Evolutionary conservation across 2,113 vertebrate species (phyloP), one percentile per base, ranked within the genome.

Genomic region (Anthoscopus minutus): DNA sequence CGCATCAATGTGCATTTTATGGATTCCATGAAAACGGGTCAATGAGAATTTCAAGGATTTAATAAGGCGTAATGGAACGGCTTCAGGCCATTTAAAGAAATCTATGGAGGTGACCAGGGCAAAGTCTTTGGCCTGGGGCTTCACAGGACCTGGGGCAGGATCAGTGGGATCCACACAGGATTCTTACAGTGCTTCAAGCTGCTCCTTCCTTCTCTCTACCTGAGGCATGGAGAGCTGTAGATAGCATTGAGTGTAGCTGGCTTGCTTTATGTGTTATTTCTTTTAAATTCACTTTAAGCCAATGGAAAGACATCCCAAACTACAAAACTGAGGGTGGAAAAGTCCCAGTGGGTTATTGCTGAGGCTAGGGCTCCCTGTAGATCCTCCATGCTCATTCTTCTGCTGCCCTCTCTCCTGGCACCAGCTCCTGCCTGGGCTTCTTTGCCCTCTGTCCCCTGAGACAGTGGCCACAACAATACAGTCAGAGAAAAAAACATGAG

Each of bases 11-110:
- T 0, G 3, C 6, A 0, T 66, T 81, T 79, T 62, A 90, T 91
- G 81, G 92, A 88, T 88, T 72, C 87, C 76, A 87, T 80, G 76
- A 79, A 85, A 93, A 94, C 6, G 5, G 71, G 89, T 76, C 93
- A 84, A 92, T 95, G 69, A 93, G 67, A 92, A 90, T 81, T 82
- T 89, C 84, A 74, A 73, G 95, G 88, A 80, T 92, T 91, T 88
- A 92, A 81, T 58, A 86, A 80, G 78, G 88, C 50, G 19, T 42
- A 71, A 88, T 83, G 50, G 62, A 48, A 35, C 4, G 2, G 81
- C 56, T 88, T 54, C 44, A 25, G 85, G 38, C 80, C 65, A 56
- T 65, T 94, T 84, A 42, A 56, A 54, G 66, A 85, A 53, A 69
- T 35, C 77, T 35, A 27, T 10, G 30, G 89, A 67, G 66, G 38